Evolutionary conservation across 2,888 invertebrate species (phyloP), one percentile per base, ranked within the genome.

Genomic region (Orthonevra nobilis): DNA sequence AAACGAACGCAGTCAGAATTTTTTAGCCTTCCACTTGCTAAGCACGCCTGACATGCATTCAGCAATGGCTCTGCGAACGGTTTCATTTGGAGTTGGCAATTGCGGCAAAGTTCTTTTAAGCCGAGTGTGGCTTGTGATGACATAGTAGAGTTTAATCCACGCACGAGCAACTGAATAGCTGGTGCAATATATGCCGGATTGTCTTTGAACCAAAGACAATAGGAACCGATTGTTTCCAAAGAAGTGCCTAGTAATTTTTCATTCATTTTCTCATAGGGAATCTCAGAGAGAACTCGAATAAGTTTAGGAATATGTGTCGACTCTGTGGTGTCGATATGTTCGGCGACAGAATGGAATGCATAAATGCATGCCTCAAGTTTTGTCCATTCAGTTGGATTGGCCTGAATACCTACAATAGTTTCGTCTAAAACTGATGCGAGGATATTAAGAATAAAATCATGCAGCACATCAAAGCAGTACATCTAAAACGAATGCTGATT

Each of bases 41-140:
- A 86, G 0, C 91, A 85, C 79, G 92, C 91, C 87, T 92, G 92
- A 56, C 94, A 92, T 0, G 94, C 93, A 15, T 91, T 90, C 2
- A 97, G 91, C 68, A 97, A 92, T 69, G 94, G 93, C 17, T 92
- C 92, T 0, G 95, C 95, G 84, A 93, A 94, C 0, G 94, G 94
- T 46, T 92, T 91, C 82, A 97, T 91, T 85, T 93, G 92, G 50
- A 92, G 87, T 83, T 92, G 92, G 86, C 96, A 96, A 87, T 96
- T 96, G 28, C 94, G 90, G 26, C 95, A 93, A 32, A 98, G 91
- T 85, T 97, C 97, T 86, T 97, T 95, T 7, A 97, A 90, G 17
- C 97, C 97, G 87, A 97, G 92, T 2, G 97, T 96, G 0, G 96
- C 94, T 61, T 95, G 92, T 2, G 95, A 93, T 0, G 94, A 92